Percentiles rank a stretch among this genome's conserved stretches.
These are phyloP conservation scores for Cyprinodon tularosa DNA, from an alignment of 2,113 vertebrate species.

Conservation along the genomic window DNA sequence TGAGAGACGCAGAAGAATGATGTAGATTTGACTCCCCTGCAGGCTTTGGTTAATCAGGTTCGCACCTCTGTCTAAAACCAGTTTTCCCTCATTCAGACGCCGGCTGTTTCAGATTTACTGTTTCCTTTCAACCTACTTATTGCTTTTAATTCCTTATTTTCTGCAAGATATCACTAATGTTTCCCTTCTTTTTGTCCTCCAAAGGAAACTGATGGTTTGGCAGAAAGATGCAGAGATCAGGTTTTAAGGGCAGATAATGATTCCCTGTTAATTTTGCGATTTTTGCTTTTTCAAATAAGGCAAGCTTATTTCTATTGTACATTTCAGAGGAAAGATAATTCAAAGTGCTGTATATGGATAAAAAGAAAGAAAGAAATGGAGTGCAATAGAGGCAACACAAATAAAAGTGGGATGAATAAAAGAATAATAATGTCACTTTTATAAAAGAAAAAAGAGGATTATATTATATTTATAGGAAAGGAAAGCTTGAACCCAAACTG, in stretches of 20 bases:
- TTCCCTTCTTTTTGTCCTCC: conserved; percentile 37
- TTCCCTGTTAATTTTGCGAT: no score
- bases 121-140: conserved; percentile 18
- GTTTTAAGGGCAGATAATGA: no score
- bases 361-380: no score
- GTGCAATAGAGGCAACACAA: no score
- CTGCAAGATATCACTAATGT: conserved; percentile 35
- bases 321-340: no score
- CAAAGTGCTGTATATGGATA: no score
- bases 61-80: conserved; percentile 19
- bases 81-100: not conserved
- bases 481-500: no score
- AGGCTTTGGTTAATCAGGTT: conserved; percentile 71
- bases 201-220: not conserved
- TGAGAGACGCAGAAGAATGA: conserved; percentile 67
- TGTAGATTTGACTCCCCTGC: conserved; percentile 68
- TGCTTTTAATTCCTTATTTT: conserved; percentile 28
- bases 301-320: not conserved
- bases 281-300: no score
- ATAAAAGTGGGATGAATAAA: no score
- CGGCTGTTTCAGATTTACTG: not conserved
- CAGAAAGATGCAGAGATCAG: not conserved
- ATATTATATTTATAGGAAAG: no score
- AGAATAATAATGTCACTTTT: no score
- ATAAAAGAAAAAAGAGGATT: no score